Percentiles rank a stretch among this genome's conserved stretches.
Conservation (phyloP, 2,888 invertebrate genomes). For the Sympetrum striolatum region DNA sequence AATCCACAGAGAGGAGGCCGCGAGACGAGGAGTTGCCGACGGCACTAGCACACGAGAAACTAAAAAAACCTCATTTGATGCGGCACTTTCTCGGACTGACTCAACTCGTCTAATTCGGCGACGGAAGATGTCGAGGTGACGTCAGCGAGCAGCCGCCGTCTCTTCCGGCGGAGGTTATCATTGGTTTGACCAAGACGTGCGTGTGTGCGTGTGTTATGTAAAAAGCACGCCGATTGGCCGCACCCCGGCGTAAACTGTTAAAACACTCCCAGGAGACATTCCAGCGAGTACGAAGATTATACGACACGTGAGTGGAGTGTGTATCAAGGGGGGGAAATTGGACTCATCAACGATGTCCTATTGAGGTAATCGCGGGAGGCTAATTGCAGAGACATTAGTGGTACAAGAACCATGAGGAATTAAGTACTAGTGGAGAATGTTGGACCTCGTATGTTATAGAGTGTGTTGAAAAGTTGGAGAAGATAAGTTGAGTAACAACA, state of each 20-base stretch:
- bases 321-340: too few species aligned
- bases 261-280: background rate
- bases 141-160: background rate
- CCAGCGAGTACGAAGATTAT: background rate
- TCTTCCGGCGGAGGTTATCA: background rate
- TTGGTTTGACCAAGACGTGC: background rate
- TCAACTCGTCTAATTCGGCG: background rate
- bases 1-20: too few species aligned
- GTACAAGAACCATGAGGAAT: too few species aligned
- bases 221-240: background rate
- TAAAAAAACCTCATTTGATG: background rate
- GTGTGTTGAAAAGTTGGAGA: too few species aligned
- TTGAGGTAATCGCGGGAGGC: too few species aligned
- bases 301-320: too few species aligned
- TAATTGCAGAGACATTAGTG: too few species aligned
- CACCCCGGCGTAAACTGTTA: background rate
- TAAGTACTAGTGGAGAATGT: too few species aligned
- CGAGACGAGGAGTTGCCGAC: too few species aligned
- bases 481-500: too few species aligned
- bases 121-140: background rate
- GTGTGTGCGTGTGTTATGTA: background rate
- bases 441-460: too few species aligned
- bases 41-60: background rate
- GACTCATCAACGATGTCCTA: too few species aligned
- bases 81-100: background rate